These are phyloP conservation scores for Lamellibrachia luymesi DNA, from an alignment of 1,140 invertebrate species.

Conservation along the genomic window DNA sequence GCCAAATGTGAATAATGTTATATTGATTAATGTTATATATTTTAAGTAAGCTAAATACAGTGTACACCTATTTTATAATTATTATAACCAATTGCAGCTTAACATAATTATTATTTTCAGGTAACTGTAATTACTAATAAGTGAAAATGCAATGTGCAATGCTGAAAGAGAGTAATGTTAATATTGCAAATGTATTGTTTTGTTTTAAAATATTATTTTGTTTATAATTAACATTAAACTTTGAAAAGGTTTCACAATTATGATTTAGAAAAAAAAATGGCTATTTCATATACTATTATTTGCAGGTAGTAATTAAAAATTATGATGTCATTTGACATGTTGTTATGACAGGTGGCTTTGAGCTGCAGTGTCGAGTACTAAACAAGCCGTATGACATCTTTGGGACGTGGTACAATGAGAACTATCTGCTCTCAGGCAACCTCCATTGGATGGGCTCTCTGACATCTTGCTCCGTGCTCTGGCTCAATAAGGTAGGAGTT, in stretches of 20 bases:
- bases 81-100: neutral
- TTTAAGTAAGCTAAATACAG: neutral
- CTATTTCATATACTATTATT: neutral
- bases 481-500: slow-evolving; percentile 72
- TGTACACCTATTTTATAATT: neutral
- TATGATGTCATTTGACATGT: neutral
- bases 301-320: slow-evolving; percentile 24
- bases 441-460: slow-evolving; percentile 77
- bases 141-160: neutral
- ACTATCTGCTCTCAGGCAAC: slow-evolving; percentile 78
- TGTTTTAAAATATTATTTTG: neutral
- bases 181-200: neutral
- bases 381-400: slow-evolving; percentile 89
- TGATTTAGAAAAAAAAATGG: neutral
- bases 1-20: neutral
- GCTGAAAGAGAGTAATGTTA: neutral
- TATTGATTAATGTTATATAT: neutral
- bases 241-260: neutral
- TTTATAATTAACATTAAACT: neutral
- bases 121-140: too few relatives aligned
- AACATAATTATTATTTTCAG: too few relatives aligned
- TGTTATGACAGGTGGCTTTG: slow-evolving; percentile 64
- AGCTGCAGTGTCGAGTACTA: slow-evolving; percentile 75
- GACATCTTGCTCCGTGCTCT: slow-evolving; percentile 75
- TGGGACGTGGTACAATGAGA: slow-evolving; percentile 85